phyloP scores from a whole-genome alignment of 2,113 vertebrate species.

The Cygnus buccinator region DNA sequence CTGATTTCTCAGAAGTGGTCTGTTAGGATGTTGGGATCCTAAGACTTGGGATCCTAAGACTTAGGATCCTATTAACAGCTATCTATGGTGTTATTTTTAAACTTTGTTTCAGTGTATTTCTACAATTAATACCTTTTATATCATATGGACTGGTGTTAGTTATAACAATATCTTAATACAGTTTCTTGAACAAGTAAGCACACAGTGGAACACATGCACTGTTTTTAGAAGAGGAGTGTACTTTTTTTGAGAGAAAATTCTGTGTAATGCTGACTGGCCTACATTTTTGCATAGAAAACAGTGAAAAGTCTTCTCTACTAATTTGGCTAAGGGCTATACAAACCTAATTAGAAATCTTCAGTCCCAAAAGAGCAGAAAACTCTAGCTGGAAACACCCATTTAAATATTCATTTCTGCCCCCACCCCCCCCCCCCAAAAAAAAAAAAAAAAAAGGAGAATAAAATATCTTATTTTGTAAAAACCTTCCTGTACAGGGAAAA shows the following conservation, averaged over 20 bases:
- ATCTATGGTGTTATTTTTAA: neutral
- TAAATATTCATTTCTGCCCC: slow-evolving; percentile 61
- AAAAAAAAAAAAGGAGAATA: neutral
- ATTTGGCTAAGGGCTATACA: slow-evolving; percentile 60
- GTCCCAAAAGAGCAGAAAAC: slow-evolving; percentile 40
- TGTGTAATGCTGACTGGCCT: slow-evolving; percentile 39
- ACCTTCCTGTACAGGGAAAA: neutral
- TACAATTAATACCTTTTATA: slow-evolving; percentile 9
- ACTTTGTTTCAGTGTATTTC: neutral
- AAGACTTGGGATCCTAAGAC: neutral
- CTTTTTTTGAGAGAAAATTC: slow-evolving; percentile 33
- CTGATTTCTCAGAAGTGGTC: neutral
- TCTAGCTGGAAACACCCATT: slow-evolving; percentile 42
- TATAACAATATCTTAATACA: slow-evolving; percentile 9
- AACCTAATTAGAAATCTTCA: slow-evolving; percentile 66
- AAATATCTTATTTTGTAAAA: neutral
- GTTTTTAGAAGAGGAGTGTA: neutral
- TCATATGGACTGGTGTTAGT: neutral
- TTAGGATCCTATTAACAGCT: neutral
- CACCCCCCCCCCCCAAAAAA: neutral
- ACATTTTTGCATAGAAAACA: slow-evolving; percentile 56
- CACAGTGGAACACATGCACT: neutral
- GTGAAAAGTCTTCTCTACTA: neutral
- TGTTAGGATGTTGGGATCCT: neutral
- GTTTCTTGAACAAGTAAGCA: slow-evolving; percentile 37